Base-by-base conservation (phyloP, 2,797 vertebrate genomes). In the Schizopygopsis pylzovi region DNA sequence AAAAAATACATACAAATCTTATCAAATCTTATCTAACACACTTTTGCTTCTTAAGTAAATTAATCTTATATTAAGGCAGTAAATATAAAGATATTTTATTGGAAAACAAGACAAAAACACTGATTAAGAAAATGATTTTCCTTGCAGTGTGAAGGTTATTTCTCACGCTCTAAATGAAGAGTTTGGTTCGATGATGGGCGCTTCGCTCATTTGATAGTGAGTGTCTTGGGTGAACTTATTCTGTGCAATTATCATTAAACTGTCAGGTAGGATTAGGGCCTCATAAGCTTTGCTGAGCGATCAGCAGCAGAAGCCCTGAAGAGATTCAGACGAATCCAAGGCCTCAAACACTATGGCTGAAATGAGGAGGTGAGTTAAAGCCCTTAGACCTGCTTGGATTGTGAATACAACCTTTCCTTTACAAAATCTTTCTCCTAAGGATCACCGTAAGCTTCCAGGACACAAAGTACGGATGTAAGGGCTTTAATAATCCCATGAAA, bases 231-330 rank as follows among this genome's bases (percentile, higher is more conserved):
- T 90, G 90, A 91, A 90, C 90, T 89, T 90, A 75, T 89, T 81
- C 91, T 89, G 85, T 70, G 90, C 92, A 93, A 93, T 93, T 93
- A 94, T 93, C 92, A 94, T 92, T 93, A 91, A 94, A 92, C 93
- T 94, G 93, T 94, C 93, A 94, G 91, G 90, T 84, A 89, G 93
- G 93, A 94, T 94, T 94, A 94, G 87, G 88, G 8, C 39, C 88
- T 90, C 22, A 88, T 92, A 94, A 94, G 91, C 90, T 86, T 90
- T 88, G 56, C 84, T 91, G 88, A 92, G 91, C 88, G 85, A 93
- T 92, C 90, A 85, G 84, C 86, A 92, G 90, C 87, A 86, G 80
- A 86, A 86, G 65, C 77, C 37, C 20, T 37, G 15, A 87, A 92
- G 89, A 91, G 88, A 89, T 85, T 79, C 87, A 80, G 79, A 89